Conservation (phyloP, 2,888 invertebrate species). For the Drosophila hawaiiensis region DNA sequence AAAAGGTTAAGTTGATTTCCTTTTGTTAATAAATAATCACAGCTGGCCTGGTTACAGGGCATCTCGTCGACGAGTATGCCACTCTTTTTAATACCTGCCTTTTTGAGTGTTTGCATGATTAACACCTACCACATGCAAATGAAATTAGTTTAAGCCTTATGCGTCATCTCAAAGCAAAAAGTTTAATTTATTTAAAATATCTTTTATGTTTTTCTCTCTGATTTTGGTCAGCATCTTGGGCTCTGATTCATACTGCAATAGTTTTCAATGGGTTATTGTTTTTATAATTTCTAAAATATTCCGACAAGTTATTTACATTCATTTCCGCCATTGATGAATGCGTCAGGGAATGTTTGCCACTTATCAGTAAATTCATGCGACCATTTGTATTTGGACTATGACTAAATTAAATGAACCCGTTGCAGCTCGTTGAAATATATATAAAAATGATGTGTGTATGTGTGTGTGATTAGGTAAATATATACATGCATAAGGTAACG, state of each 20-base stretch:
- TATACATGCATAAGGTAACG: slow-evolving; percentile 1
- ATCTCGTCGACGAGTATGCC: not conserved
- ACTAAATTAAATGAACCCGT: slow-evolving; percentile 76
- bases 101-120: slow-evolving; percentile 42
- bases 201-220: not conserved
- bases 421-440: slow-evolving; percentile 28
- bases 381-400: slow-evolving; percentile 45
- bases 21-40: not conserved
- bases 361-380: slow-evolving; percentile 60
- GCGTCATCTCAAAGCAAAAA: slow-evolving; percentile 35
- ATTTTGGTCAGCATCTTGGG: slow-evolving; percentile 43
- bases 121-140: slow-evolving; percentile 42
- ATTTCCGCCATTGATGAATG: slow-evolving; percentile 36
- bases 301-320: slow-evolving; percentile 1
- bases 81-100: not conserved
- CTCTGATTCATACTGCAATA: slow-evolving; percentile 41
- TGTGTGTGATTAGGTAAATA: not conserved
- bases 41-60: not conserved
- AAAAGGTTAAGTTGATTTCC: not conserved
- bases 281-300: slow-evolving; percentile 12
- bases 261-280: slow-evolving; percentile 1
- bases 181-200: not conserved
- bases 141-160: slow-evolving; percentile 46
- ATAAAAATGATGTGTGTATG: slow-evolving; percentile 16
- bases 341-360: slow-evolving; percentile 50